These are phyloP conservation scores for Dioctria linearis DNA, from an alignment of 2,888 invertebrate genomes.

Conservation along the genomic window DNA sequence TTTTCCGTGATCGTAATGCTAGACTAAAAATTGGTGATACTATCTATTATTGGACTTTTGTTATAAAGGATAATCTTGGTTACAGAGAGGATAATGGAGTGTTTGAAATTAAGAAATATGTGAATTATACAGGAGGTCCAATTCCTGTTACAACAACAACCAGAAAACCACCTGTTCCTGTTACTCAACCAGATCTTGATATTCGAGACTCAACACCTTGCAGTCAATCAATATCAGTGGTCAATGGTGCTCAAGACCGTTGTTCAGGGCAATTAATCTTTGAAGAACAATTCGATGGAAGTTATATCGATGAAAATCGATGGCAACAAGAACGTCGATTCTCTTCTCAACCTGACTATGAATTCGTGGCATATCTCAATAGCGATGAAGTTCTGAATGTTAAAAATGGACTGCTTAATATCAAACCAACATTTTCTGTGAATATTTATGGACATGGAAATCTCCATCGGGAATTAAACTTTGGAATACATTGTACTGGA, in stretches of 20 bases:
- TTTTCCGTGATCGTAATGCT: slow-evolving; percentile 76
- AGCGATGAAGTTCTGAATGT: slow-evolving; percentile 59
- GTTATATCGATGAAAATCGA: slow-evolving; percentile 59
- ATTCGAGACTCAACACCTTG: background rate
- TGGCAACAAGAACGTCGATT: slow-evolving; percentile 67
- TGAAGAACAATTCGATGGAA: slow-evolving; percentile 64
- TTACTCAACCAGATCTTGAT: background rate
- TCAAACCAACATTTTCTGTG: slow-evolving; percentile 61
- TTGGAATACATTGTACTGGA: slow-evolving; percentile 66
- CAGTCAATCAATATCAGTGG: background rate
- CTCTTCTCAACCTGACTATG: slow-evolving; percentile 65
- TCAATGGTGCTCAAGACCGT: slow-evolving; percentile 53
- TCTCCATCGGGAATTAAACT: slow-evolving; percentile 56
- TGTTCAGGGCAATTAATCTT: slow-evolving; percentile 66
- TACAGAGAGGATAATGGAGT: slow-evolving; percentile 76
- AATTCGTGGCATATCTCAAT: slow-evolving; percentile 63
- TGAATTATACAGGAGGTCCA: background rate
- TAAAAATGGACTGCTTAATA: slow-evolving; percentile 60
- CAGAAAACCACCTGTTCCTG: background rate
- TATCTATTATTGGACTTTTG: slow-evolving; percentile 84
- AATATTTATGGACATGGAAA: slow-evolving; percentile 54
- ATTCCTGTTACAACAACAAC: background rate
- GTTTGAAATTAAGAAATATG: slow-evolving; percentile 7
- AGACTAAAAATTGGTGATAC: slow-evolving; percentile 77
- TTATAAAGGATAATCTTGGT: slow-evolving; percentile 79